Evolutionary conservation across 2,113 vertebrate species (phyloP), one percentile per base, ranked within the genome.

Genomic region (Pluvianellus socialis): DNA sequence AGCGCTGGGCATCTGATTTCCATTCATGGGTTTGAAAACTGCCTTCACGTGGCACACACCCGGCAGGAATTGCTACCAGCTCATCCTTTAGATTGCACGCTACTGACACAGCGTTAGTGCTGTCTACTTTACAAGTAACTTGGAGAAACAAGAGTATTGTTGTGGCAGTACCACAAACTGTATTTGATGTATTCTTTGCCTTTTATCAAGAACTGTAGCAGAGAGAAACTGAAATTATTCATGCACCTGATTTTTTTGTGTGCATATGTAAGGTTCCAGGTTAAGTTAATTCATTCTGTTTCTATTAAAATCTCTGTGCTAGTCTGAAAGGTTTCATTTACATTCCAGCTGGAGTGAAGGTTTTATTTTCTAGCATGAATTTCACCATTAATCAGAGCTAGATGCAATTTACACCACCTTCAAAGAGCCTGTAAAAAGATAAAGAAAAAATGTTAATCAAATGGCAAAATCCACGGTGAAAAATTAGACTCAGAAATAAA

Each of bases 391-490:
- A 97, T 90, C 96, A 87, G 79, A 94, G 32, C 71, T 94, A 88
- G 79, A 70, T 85, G 66, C 44, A 92, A 92, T 94, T 97, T 95
- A 93, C 40, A 59, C 79, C 61, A 95, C 81, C 82, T 87, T 97
- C 92, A 94, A 91, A 94, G 89, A 83, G 38, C 66, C 70, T 93
- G 86, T 89, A 75, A 97, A 74, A 97, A 96, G 91, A 96, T 95
- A 97, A 97, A 68, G 12, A 70, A 95, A 92, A 86, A 96, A 92
- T 73, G 59, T 90, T 97, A 97, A 95, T 96, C 61, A 93, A 92
- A 93, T 95, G 73, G 58, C 82, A 90, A 96, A 96, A 96, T 96
- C 94, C 95, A 75, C 33, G 16, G 72, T 88, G 49, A 74, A 92
- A 96, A 96, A 89, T 65, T 96, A 14, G 12, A 35, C 80, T 96